Evolutionary conservation across 2,113 vertebrate species (phyloP).

Genomic region (Pavo muticus): DNA sequence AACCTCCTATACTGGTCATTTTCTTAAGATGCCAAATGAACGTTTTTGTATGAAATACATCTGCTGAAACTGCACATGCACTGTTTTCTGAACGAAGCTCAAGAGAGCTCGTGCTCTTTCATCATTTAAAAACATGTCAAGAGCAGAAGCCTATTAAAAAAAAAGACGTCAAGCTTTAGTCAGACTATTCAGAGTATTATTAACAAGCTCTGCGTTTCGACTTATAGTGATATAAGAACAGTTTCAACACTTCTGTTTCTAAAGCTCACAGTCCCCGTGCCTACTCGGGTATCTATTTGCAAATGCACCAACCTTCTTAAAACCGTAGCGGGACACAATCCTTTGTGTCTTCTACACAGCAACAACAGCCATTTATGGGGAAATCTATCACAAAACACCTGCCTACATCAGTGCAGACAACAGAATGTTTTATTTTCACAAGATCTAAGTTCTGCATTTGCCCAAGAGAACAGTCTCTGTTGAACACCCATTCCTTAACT

Average conservation of each 20-base stretch:
- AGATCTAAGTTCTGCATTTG: background rate
- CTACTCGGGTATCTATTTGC: fast-evolving
- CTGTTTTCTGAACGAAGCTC: background rate
- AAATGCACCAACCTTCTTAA: background rate
- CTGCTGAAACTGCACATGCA: background rate
- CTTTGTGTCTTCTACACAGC: background rate
- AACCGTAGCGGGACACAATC: background rate
- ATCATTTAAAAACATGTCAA: background rate
- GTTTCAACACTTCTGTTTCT: background rate
- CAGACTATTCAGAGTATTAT: background rate
- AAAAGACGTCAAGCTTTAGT: background rate
- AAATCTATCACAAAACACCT: background rate
- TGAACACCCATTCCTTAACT: background rate
- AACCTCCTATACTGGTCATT: background rate
- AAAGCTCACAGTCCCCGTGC: background rate
- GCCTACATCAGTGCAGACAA: background rate
- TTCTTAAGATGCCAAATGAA: background rate
- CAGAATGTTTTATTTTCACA: background rate
- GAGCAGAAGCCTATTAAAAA: background rate
- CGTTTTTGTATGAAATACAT: background rate
- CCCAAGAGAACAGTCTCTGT: background rate
- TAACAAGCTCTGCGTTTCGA: background rate
- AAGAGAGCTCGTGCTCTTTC: background rate
- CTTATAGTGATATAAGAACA: background rate
- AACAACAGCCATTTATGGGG: background rate